These are phyloP conservation scores for Hyposmocoma kahamanoa DNA, from an alignment of 1,140 invertebrate genomes.

Conservation along the genomic window DNA sequence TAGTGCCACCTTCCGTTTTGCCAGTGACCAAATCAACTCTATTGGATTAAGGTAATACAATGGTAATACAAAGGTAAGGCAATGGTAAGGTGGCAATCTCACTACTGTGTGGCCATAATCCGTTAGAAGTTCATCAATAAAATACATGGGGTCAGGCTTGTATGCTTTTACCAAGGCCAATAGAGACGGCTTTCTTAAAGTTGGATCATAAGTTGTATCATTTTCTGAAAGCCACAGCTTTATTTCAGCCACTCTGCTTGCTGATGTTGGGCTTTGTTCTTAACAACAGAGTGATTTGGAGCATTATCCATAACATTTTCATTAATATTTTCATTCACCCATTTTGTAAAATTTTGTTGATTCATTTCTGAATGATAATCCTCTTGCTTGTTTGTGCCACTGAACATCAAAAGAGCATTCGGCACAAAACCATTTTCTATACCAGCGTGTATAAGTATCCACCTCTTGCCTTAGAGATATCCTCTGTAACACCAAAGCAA, in stretches of 20 bases:
- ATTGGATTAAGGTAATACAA: conserved; percentile 53
- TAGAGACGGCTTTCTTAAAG: conserved; percentile 1
- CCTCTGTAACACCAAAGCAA: too few species aligned
- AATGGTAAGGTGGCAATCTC: conserved; percentile 45
- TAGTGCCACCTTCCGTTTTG: conserved; percentile 20
- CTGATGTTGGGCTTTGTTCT: conserved; percentile 1
- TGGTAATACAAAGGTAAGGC: too few species aligned
- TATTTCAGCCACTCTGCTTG: neutral
- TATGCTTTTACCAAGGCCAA: conserved; percentile 9
- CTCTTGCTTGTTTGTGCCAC: too few species aligned
- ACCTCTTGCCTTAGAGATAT: too few species aligned
- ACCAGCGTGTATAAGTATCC: too few species aligned
- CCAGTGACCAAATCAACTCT: conserved; percentile 39
- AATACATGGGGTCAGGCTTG: conserved; percentile 11
- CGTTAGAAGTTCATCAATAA: conserved; percentile 10
- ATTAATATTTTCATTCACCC: too few species aligned
- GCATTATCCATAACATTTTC: too few species aligned
- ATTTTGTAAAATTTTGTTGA: too few species aligned
- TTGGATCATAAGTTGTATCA: neutral
- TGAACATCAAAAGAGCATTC: too few species aligned
- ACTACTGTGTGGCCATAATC: conserved; percentile 20
- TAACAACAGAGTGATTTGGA: neutral
- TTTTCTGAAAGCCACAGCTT: conserved; percentile 6
- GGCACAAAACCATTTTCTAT: too few species aligned
- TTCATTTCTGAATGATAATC: too few species aligned